Base-by-base conservation (phyloP, 2,113 vertebrate species). In the Prionailurus bengalensis region DNA sequence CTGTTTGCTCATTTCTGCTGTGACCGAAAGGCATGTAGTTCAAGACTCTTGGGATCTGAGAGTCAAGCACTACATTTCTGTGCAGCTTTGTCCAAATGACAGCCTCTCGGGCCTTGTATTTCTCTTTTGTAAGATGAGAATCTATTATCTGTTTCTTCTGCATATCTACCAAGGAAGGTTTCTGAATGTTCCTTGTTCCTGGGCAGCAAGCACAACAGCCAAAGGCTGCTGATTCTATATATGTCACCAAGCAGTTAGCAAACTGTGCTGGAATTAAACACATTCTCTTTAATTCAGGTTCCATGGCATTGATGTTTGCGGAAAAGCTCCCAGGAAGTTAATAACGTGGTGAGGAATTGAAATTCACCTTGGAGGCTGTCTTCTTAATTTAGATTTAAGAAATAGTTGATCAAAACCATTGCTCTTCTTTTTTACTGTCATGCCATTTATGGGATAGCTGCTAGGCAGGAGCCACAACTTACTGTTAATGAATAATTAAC, bases 361-460 rank as follows among this genome's bases (percentile, higher is more conserved):
- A 95, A 78, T 96, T 93, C 74, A 95, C 61, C 90, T 95, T 80
- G n/a, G 39, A 87, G 68, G n/a, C 68, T 95, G 58, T 82, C 90
- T 91, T 96, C 39, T 70, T 71, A 86, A 90, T 88, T 97, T 96
- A 71, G 36, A 70, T 68, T 68, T 90, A 83, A 95, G 87, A 94
- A 95, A 97, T 88, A 81, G 58, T 90, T 97, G 71, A 96, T 95
- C 55, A 87, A 97, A 97, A 96, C 33, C 23, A 66, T 65, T 89
- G 55, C 39, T 92, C 25, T 92, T 88, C 36, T 89, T 83, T 89
- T 80, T 21, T 79, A 39, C 23, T 86, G 13, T 80, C 82, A 55
- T 31, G 36, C 79, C 58, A 58, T 93, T 83, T 95, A 66, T 66
- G 53, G 76, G 42, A 65, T 53, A 96, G 61, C 83, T 87, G 19